Conservation (phyloP, 2,113 vertebrate species). For the Neolamprologus longior region DNA sequence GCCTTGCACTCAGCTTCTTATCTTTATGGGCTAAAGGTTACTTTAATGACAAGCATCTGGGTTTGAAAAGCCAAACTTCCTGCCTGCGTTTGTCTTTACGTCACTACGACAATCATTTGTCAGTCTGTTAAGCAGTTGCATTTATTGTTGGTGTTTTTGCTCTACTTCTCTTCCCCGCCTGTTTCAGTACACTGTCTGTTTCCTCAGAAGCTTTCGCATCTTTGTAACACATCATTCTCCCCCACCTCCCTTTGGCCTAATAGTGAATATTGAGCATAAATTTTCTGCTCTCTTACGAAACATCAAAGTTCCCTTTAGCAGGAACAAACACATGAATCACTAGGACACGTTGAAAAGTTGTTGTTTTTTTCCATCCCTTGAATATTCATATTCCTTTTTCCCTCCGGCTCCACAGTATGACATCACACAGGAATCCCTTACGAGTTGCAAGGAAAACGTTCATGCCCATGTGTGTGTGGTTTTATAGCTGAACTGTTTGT, state of each 20-base stretch:
- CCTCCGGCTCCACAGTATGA: neutral
- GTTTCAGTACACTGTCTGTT: neutral
- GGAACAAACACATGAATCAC: constrained; percentile 18
- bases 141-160: neutral
- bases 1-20: neutral
- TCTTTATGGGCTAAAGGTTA: neutral
- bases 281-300: neutral
- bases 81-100: neutral
- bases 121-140: neutral
- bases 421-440: neutral
- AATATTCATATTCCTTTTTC: neutral
- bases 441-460: neutral
- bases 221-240: neutral
- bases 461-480: neutral
- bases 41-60: neutral
- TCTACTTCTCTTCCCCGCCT: neutral
- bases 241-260: neutral
- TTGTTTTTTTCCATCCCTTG: neutral
- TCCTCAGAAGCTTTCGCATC: neutral
- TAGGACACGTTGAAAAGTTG: neutral
- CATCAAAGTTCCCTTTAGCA: neutral
- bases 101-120: neutral
- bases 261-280: neutral
- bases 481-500: constrained; percentile 38
- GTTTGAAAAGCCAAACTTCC: neutral